A percentile compares a stretch with the other conserved stretches of the same genome.
These are phyloP conservation scores for Gallinago media DNA, from an alignment of 2,113 vertebrate species.

Conservation along the genomic window DNA sequence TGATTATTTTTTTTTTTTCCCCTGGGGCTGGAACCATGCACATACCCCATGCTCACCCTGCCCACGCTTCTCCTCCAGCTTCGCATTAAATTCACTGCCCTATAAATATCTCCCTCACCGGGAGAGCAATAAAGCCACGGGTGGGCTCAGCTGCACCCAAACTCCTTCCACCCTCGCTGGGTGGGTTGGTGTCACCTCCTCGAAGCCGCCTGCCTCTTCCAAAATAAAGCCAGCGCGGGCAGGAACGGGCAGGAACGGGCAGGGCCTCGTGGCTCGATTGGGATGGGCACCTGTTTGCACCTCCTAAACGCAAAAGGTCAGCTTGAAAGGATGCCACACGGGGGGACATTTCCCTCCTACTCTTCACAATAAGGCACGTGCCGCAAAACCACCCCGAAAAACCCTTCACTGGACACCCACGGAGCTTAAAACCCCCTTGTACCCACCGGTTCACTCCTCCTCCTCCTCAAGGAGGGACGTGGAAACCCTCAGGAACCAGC, in stretches of 20 bases:
- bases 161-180: background rate
- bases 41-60: accelerated
- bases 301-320: background rate
- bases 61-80: background rate
- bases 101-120: background rate
- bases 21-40: background rate
- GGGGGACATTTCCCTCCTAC: background rate
- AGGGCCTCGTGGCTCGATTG: background rate
- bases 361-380: background rate
- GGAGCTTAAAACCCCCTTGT: background rate
- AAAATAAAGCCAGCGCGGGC: background rate
- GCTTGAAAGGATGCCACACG: background rate
- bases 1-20: background rate
- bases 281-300: background rate
- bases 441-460: background rate
- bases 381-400: background rate
- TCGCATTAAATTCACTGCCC: background rate
- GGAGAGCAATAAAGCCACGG: background rate
- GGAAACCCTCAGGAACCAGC: background rate
- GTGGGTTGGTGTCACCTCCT: background rate
- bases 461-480: accelerated
- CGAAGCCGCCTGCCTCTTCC: background rate
- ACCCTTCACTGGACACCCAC: background rate
- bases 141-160: background rate
- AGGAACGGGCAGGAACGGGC: background rate